phyloP scores from a whole-genome alignment of 35 echinoderm and acorn worm genomes.

The Heliocidaris erythrogramma region DNA sequence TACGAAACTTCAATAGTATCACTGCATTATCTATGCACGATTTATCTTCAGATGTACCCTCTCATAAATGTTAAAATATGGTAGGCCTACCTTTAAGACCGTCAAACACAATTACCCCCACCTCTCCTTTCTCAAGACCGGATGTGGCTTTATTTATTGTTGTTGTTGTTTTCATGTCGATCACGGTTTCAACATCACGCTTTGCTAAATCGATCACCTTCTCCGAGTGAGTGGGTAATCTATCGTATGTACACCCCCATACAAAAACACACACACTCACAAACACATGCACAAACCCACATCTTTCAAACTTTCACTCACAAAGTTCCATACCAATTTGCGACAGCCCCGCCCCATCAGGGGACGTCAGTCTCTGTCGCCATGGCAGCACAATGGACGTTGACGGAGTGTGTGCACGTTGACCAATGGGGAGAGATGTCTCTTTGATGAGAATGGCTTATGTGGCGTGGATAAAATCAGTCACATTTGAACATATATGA shows the following conservation, averaged over 20 bases:
- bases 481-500: background rate
- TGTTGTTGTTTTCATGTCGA: background rate
- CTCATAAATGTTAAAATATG: no score
- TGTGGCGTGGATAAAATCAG: background rate
- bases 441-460: background rate
- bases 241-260: background rate
- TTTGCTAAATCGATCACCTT: background rate
- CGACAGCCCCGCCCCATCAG: background rate
- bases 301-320: conserved; percentile 28
- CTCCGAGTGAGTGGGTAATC: background rate
- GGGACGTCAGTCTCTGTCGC: background rate
- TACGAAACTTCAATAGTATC: no score
- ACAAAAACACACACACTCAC: background rate
- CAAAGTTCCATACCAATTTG: background rate
- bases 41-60: no score
- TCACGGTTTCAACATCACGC: background rate
- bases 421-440: background rate
- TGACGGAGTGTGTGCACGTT: background rate
- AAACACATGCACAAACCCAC: conserved; percentile 5
- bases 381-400: background rate
- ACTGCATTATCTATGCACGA: no score
- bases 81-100: no score
- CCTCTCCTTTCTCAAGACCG: background rate
- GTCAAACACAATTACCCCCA: no score
- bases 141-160: background rate